These are phyloP conservation scores for Istiophorus platypterus DNA, from an alignment of 2,113 vertebrate species.

Conservation along the genomic window DNA sequence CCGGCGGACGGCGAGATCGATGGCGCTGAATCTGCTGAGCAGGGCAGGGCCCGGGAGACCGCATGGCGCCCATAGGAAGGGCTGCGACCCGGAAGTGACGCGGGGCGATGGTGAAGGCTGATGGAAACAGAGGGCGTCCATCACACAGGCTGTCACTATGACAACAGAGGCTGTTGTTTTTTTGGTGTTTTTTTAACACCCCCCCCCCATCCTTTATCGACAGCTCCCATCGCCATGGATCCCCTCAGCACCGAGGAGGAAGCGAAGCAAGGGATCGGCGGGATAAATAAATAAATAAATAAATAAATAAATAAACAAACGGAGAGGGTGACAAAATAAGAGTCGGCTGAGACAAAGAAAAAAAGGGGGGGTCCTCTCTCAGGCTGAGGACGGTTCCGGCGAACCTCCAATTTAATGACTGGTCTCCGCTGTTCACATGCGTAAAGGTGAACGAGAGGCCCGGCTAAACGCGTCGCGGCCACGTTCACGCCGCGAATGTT, in stretches of 20 bases:
- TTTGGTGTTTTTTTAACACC: background rate
- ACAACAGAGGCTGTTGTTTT: background rate
- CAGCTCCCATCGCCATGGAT: conserved; percentile 12
- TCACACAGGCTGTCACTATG: conserved; percentile 18
- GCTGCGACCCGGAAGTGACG: too few relatives aligned
- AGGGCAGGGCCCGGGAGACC: too few relatives aligned
- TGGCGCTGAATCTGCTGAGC: conserved; percentile 59
- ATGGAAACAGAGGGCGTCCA: background rate
- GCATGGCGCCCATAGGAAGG: too few relatives aligned
- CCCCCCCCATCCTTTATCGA: conserved; percentile 18
- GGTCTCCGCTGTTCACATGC: conserved; percentile 6
- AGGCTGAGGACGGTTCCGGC: background rate
- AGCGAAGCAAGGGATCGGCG: too few relatives aligned
- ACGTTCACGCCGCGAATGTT: conserved; percentile 50
- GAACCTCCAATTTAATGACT: conserved; percentile 6
- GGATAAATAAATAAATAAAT: background rate
- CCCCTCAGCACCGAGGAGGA: too few relatives aligned
- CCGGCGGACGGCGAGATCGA: conserved; percentile 63
- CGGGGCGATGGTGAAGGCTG: too few relatives aligned
- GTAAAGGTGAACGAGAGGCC: conserved; percentile 23
- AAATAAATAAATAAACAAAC: background rate
- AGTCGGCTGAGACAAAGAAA: background rate
- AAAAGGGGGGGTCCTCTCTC: too few relatives aligned
- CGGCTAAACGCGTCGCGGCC: conserved; percentile 34
- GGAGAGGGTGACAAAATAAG: background rate